Evolutionary conservation across 1,140 invertebrate genomes (phyloP), one percentile per base, ranked within the genome.

Genomic region (Linepithema humile): DNA sequence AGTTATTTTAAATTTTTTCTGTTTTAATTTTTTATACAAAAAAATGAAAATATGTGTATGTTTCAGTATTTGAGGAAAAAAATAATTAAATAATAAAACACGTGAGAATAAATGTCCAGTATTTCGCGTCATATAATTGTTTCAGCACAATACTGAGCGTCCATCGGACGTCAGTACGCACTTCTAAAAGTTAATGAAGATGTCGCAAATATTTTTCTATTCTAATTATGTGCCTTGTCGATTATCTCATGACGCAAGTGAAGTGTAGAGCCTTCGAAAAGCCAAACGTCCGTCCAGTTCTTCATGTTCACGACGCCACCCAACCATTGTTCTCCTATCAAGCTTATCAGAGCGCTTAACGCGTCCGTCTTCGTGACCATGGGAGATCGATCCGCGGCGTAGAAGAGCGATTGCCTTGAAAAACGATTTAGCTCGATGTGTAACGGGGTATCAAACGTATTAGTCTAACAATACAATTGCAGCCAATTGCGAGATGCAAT

Each of bases 301-400:
- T 90, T 90, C 5, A 91, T 92, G 26, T 94, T 94, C 59, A 94
- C 92, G 1, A 95, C 90, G 67, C 95, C 95, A 4, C 94, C 94
- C 15, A 96, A 88, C 95, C 95, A 95, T 70, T 94, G 93, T 85
- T 91, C 70, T 4, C 89, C 92, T 32, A 93, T 83, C 7, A 90
- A 70, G 45, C 57, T 65, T 48, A 92, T 88, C 29, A 93, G 59
- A 7, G 84, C 85, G 60, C 86, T 89, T 23, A 91, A 50, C 26
- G 91, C 89, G 12, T 70, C 12, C 6, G 84, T 74, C 84, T 85
- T 92, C 3, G 59, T 84, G 35, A 90, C 69, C 29, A 82, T 38
- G 70, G 91, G 73, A 84, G 93, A 90, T 78, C 87, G 65, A 77
- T 91, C 73, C 73, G 89, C 85, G 2, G 88, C 60, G 40, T 86